A percentile compares a stretch with the other conserved stretches of the same genome.
Conservation (phyloP, 2,888 invertebrate genomes). For the Drosophila stalkeri region DNA sequence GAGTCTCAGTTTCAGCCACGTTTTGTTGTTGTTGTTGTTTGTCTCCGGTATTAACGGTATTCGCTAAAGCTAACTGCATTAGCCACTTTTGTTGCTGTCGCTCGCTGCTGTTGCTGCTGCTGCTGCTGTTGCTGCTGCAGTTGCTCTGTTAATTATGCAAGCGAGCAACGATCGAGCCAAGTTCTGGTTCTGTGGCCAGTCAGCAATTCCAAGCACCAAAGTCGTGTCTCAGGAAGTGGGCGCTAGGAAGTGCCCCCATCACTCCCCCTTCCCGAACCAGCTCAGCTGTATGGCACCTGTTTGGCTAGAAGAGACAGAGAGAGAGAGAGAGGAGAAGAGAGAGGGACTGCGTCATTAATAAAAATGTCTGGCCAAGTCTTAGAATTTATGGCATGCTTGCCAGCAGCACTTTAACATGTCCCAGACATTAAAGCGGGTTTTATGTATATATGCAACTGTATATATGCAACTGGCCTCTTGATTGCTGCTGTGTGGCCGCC, state of each 20-base stretch:
- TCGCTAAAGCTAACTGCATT: constrained; percentile 69
- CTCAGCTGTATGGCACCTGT: constrained; percentile 53
- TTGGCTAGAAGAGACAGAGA: constrained; percentile 8
- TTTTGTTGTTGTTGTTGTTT: constrained; percentile 17
- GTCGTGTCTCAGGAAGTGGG: constrained; percentile 59
- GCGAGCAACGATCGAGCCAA: constrained; percentile 48
- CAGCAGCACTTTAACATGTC: constrained; percentile 70
- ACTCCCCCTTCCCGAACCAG: background rate
- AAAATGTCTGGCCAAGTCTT: constrained; percentile 77
- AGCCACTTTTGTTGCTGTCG: constrained; percentile 45
- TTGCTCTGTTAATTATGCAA: constrained; percentile 71
- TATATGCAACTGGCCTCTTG: constrained; percentile 13
- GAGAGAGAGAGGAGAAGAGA: constrained; percentile 9
- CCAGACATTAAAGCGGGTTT: constrained; percentile 72
- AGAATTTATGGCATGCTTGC: constrained; percentile 77
- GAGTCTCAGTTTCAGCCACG: constrained; percentile 18
- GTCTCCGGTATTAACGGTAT: constrained; percentile 65
- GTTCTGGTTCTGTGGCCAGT: constrained; percentile 48
- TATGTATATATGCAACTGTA: background rate
- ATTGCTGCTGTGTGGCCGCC: constrained; percentile 35
- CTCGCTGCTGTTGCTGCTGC: constrained; percentile 13
- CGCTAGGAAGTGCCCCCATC: constrained; percentile 51
- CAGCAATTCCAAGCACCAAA: constrained; percentile 33
- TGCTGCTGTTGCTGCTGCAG: constrained; percentile 17
- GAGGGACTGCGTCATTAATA: constrained; percentile 75